A percentile compares a stretch with the other conserved stretches of the same genome.
These are phyloP conservation scores for Hesperophylax magnus DNA, from an alignment of 1,140 invertebrate species.

Conservation along the genomic window DNA sequence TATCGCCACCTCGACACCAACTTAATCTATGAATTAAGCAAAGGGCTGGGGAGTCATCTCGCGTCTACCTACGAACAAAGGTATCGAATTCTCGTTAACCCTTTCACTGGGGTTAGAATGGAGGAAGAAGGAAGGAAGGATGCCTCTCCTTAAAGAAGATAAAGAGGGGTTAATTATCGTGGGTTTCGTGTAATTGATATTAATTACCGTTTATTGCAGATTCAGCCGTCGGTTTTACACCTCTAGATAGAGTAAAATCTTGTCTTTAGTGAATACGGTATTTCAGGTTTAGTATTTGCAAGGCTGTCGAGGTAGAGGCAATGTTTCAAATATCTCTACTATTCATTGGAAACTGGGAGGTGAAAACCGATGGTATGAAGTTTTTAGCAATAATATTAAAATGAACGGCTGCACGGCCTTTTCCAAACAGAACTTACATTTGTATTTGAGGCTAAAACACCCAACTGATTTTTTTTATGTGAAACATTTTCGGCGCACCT, in stretches of 20 bases:
- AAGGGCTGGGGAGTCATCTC: not conserved
- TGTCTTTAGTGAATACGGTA: not conserved
- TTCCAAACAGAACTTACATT: no score
- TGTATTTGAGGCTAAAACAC: no score
- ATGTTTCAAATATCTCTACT: no score
- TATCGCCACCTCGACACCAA: not conserved
- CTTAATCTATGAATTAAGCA: no score
- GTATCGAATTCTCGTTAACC: constrained; percentile 42
- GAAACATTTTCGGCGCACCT: no score
- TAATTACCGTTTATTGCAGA: constrained; percentile 33
- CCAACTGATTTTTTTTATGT: no score
- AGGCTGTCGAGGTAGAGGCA: no score
- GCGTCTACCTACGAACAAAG: constrained; percentile 7
- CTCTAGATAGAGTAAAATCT: not conserved
- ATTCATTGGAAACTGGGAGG: no score
- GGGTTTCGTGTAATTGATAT: constrained; percentile 40
- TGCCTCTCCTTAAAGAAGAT: constrained; percentile 27
- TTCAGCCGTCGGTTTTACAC: constrained; percentile 23
- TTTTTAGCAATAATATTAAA: no score
- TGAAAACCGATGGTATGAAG: no score
- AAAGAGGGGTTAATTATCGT: constrained; percentile 39
- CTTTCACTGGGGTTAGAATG: not conserved
- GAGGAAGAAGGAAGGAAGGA: constrained; percentile 12
- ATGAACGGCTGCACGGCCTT: no score
- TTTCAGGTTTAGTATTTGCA: not conserved